Evolutionary conservation across 2,113 vertebrate genomes (phyloP).

Genomic region (Pelecanus crispus): DNA sequence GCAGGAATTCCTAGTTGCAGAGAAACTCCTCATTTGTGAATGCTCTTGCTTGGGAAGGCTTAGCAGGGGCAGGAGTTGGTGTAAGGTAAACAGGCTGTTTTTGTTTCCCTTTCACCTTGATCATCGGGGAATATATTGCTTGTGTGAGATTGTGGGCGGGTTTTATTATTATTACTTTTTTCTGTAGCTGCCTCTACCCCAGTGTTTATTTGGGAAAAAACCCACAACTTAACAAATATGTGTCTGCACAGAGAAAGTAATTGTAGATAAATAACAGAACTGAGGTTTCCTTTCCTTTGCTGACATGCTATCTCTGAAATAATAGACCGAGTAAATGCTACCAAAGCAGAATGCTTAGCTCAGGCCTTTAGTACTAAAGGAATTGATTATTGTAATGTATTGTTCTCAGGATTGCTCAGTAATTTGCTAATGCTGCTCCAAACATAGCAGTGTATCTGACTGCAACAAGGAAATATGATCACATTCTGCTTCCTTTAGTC

Average conservation of each 20-base stretch:
- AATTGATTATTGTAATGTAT: conserved; percentile 26
- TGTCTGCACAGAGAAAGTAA: background rate
- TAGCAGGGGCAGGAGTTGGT: background rate
- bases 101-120: background rate
- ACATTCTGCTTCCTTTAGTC: background rate
- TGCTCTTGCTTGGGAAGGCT: background rate
- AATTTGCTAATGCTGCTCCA: conserved; percentile 19
- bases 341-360: conserved; percentile 10
- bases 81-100: background rate
- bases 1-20: background rate
- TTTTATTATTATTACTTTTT: background rate
- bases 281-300: background rate
- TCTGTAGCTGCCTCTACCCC: background rate
- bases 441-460: background rate
- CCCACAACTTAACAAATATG: background rate
- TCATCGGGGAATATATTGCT: background rate
- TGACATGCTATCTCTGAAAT: conserved; percentile 13
- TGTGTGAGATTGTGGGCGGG: background rate
- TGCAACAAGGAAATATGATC: background rate
- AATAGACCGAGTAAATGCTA: conserved; percentile 3
- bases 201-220: background rate
- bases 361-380: conserved; percentile 11
- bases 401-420: conserved; percentile 2
- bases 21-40: background rate
- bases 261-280: background rate